Percentiles rank a stretch among this genome's conserved stretches.
phyloP scores from a whole-genome alignment of 1,140 invertebrate species.

The Chionoecetes opilio region DNA sequence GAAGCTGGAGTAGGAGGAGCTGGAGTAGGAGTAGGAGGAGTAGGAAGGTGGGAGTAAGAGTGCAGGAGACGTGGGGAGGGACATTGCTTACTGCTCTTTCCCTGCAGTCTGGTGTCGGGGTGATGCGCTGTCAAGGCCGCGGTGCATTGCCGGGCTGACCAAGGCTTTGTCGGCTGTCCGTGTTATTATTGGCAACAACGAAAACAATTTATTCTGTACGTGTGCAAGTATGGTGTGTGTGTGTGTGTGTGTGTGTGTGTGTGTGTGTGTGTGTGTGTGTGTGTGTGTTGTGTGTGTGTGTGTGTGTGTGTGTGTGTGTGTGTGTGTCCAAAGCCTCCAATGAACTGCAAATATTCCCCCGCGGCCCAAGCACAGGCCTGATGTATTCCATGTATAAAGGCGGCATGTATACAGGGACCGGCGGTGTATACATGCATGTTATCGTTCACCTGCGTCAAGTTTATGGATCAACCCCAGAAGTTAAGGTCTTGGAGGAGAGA shows the following conservation, averaged over 20 bases:
- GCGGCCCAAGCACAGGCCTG: neutral
- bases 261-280: constrained; percentile 27
- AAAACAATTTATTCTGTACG: neutral
- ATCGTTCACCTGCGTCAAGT: neutral
- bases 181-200: too few species aligned
- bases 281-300: constrained; percentile 7
- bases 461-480: neutral
- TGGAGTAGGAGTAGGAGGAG: neutral
- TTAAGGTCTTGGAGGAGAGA: neutral
- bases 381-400: neutral
- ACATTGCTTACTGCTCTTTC: too few species aligned
- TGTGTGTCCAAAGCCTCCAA: neutral
- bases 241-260: neutral
- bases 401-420: neutral
- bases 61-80: too few species aligned
- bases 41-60: neutral
- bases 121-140: too few species aligned
- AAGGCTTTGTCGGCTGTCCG: too few species aligned
- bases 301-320: neutral
- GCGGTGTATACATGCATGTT: constrained; percentile 5
- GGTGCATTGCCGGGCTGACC: too few species aligned
- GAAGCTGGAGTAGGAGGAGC: neutral
- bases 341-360: constrained; percentile 4
- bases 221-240: neutral
- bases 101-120: too few species aligned